Percentiles rank a stretch among this genome's conserved stretches.
phyloP scores from a whole-genome alignment of 2,113 vertebrate genomes.

The Anhinga rufa region DNA sequence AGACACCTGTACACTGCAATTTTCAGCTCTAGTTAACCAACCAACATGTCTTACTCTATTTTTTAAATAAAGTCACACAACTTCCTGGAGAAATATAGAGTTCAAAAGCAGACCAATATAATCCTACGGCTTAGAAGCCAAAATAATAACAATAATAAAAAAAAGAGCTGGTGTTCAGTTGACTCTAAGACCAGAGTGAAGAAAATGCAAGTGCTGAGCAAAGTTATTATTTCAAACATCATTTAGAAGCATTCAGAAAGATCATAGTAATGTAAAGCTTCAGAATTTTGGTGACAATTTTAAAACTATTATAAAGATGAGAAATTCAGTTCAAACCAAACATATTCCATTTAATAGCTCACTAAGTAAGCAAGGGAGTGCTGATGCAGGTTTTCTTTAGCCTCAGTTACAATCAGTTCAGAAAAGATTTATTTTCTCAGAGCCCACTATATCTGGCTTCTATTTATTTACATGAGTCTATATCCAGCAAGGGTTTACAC shows the following conservation, averaged over 20 bases:
- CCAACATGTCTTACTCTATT: not conserved
- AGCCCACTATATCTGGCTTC: not conserved
- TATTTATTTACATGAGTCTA: slow-evolving; percentile 23
- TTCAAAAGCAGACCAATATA: not conserved
- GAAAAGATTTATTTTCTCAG: slow-evolving; percentile 6
- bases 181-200: not conserved
- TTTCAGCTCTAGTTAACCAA: not conserved
- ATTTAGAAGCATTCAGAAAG: not conserved
- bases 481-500: not conserved
- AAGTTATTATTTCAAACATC: not conserved
- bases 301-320: not conserved
- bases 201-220: not conserved
- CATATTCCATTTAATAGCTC: not conserved
- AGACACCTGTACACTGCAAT: not conserved
- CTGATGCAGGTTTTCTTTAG: not conserved
- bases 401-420: not conserved
- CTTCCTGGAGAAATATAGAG: not conserved
- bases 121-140: not conserved
- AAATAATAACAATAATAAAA: not conserved
- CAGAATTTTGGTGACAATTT: not conserved
- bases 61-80: not conserved
- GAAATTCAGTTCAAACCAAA: not conserved
- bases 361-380: not conserved
- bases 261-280: not conserved
- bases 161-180: not conserved